These are phyloP conservation scores for Drosophila sucinea DNA, from an alignment of 1,140 invertebrate species.

Conservation along the genomic window DNA sequence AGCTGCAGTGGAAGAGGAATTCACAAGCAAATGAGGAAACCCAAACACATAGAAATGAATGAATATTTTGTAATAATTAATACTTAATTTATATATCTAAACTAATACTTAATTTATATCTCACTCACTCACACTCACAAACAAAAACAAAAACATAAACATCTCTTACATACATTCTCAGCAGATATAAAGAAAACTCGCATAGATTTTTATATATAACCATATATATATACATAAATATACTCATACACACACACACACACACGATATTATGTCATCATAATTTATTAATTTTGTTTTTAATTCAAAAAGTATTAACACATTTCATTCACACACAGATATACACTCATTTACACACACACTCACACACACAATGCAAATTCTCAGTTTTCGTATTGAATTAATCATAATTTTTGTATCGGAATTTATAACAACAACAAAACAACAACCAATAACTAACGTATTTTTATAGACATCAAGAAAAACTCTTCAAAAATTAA, in stretches of 20 bases:
- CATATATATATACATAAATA: conserved; percentile 37
- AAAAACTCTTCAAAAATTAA: conserved; percentile 7
- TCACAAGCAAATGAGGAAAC: not conserved
- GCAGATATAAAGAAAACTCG: conserved; percentile 40
- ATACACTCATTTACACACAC: conserved; percentile 15
- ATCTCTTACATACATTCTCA: conserved; percentile 18
- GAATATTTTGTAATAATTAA: conserved; percentile 61
- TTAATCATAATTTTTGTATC: conserved; percentile 9
- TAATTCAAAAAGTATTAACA: conserved; percentile 58
- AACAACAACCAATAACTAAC: conserved; percentile 20
- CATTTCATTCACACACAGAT: conserved; percentile 32
- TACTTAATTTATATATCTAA: conserved; percentile 51
- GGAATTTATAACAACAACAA: not conserved
- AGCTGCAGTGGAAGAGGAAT: conserved; percentile 16
- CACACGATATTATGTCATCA: conserved; percentile 7
- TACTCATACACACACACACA: not conserved
- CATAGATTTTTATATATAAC: conserved; percentile 57
- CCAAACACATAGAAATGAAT: conserved; percentile 27
- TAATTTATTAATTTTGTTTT: conserved; percentile 49
- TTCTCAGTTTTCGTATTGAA: conserved; percentile 35
- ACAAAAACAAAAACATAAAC: conserved; percentile 36
- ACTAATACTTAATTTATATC: conserved; percentile 37
- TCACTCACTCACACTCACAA: conserved; percentile 31
- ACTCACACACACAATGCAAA: conserved; percentile 36
- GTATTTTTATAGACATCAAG: conserved; percentile 45